Conservation (phyloP, 1,140 invertebrate genomes). For the Ylistrum balloti region DNA sequence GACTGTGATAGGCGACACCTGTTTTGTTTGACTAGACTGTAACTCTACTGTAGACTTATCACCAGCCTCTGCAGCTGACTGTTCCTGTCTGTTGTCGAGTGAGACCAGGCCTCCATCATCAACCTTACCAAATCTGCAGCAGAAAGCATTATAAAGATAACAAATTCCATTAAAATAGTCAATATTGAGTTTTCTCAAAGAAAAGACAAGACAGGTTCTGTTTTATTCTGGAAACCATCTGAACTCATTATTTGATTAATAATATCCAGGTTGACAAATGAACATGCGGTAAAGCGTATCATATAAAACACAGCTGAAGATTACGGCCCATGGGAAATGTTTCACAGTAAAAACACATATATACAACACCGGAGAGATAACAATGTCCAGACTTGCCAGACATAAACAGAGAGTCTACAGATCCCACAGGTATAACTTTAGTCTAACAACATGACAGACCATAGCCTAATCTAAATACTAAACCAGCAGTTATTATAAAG, state of each 20-base stretch:
- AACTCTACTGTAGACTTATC: neutral
- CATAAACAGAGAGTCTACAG: neutral
- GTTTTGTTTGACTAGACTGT: conserved; percentile 11
- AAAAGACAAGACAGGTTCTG: neutral
- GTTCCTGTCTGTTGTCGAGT: neutral
- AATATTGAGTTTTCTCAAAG: neutral
- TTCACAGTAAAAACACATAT: conserved; percentile 6
- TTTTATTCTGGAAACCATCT: neutral
- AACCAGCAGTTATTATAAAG: no score
- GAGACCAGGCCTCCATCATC: neutral
- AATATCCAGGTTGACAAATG: neutral
- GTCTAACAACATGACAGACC: no score
- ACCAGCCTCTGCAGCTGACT: neutral
- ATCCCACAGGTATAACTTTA: neutral
- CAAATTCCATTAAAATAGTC: neutral
- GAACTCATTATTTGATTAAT: neutral
- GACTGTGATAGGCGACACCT: neutral
- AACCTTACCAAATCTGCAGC: neutral
- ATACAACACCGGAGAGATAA: neutral
- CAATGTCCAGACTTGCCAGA: neutral
- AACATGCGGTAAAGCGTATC: neutral
- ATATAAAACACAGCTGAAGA: neutral
- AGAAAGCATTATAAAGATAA: neutral
- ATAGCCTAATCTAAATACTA: no score
- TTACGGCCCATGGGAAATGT: neutral